Conservation (phyloP, 2,888 invertebrate species). For the Sceliomorpha sp. region DNA sequence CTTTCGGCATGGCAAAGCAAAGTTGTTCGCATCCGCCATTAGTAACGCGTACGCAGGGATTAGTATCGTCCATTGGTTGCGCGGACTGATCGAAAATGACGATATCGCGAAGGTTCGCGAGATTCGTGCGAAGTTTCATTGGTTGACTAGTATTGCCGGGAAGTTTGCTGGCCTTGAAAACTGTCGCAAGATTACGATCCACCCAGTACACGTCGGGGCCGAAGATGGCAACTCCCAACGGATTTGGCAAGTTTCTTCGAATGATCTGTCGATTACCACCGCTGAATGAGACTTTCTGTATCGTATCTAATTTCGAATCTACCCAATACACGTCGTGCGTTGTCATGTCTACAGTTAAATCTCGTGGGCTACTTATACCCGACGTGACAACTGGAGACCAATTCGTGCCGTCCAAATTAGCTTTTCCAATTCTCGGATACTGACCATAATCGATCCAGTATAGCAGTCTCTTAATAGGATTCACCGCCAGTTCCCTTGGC, state of each 20-base stretch:
- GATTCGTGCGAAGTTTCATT: slow-evolving; percentile 88
- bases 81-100: slow-evolving; percentile 93
- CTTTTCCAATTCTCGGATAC: slow-evolving; percentile 94
- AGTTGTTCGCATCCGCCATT: slow-evolving; percentile 96
- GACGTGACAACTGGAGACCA: slow-evolving; percentile 93
- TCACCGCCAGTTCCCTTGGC: slow-evolving; percentile 97
- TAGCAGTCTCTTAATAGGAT: slow-evolving; percentile 94
- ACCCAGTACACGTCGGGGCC: slow-evolving; percentile 95
- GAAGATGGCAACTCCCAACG: slow-evolving; percentile 95
- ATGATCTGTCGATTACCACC: slow-evolving; percentile 92
- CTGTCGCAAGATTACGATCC: slow-evolving; percentile 92
- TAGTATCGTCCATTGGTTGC: slow-evolving; percentile 91
- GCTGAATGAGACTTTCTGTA: slow-evolving; percentile 93
- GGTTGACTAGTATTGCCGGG: slow-evolving; percentile 87
- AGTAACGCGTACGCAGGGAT: slow-evolving; percentile 88
- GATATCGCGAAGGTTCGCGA: slow-evolving; percentile 93
- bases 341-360: slow-evolving; percentile 94
- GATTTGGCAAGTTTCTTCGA: slow-evolving; percentile 92
- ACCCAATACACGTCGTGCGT: slow-evolving; percentile 99
- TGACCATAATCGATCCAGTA: slow-evolving; percentile 99
- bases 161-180: slow-evolving; percentile 89
- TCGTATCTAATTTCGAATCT: slow-evolving; percentile 95
- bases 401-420: slow-evolving; percentile 92
- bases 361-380: slow-evolving; percentile 94
- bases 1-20: slow-evolving; percentile 94